phyloP scores from a whole-genome alignment of 2,888 invertebrate genomes.

The Pterostichus niger region DNA sequence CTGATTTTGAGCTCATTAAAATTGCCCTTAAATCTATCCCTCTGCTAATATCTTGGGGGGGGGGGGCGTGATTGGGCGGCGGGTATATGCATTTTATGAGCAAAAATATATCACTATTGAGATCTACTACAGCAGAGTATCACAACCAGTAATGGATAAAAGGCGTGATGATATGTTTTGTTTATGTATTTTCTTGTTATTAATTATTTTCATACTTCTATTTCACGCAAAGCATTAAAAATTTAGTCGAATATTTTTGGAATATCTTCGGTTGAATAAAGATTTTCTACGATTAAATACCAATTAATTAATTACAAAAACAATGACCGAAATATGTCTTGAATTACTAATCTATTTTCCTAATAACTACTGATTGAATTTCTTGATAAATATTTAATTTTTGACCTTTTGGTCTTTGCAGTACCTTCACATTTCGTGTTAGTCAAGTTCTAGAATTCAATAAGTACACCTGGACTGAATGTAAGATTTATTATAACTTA shows the following conservation, averaged over 20 bases:
- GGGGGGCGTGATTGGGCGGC: no score
- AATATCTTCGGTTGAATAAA: neutral
- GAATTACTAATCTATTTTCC: slow-evolving; percentile 47
- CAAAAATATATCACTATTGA: no score
- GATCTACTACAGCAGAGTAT: no score
- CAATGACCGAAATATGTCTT: slow-evolving; percentile 38
- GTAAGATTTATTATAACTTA: slow-evolving; percentile 38
- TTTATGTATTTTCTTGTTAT: no score
- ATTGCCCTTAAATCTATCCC: no score
- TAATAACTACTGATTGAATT: slow-evolving; percentile 60
- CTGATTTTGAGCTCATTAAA: no score
- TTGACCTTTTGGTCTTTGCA: slow-evolving; percentile 54
- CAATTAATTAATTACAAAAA: slow-evolving; percentile 13
- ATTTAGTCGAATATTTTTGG: neutral
- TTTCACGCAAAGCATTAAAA: no score
- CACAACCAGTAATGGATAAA: no score
- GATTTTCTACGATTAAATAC: neutral
- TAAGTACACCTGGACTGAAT: slow-evolving; percentile 15
- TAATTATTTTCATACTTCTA: no score
- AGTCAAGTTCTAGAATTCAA: slow-evolving; percentile 27
- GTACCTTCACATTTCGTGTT: slow-evolving; percentile 50
- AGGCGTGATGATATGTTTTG: no score
- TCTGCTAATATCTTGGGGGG: no score
- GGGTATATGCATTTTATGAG: no score
- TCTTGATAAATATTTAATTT: slow-evolving; percentile 53